Evolutionary conservation across 2,888 invertebrate species (phyloP), one percentile per base, ranked within the genome.

Genomic region (Cloeon dipterum): DNA sequence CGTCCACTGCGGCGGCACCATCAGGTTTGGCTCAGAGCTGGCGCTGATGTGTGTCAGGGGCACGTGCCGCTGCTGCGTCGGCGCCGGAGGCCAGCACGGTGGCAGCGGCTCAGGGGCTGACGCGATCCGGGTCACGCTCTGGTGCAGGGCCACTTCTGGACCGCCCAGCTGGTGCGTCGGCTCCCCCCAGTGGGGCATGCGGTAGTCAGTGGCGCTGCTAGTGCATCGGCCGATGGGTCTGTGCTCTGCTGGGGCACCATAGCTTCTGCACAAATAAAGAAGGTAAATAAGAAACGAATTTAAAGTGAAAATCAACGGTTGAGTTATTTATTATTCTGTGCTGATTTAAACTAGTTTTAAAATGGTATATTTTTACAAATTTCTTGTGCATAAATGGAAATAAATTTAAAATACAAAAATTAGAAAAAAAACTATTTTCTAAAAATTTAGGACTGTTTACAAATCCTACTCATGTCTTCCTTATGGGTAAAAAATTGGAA

Each of bases 111-210:
- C 48, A 5, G 75, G 75, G 1, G 76, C 77, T 2, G 78, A 78
- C 2, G 74, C 74, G 32, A 77, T 78, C 36, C 79, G 62, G 3
- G 72, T 70, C 10, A 76, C 75, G 44, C 69, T 63, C 46, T 69
- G 58, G 46, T 67, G 67, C 38, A 48, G 47, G 3, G 43, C 17
- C 11, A 13, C n/a, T n/a, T 16, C 18, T 29, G 29, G 13, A 11
- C 29, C 13, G 11, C 13, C 13, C 8, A 8, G 11, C 23, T 23
- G 23, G 23, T 23, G 23, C n/a, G n/a, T n/a, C n/a, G n/a, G n/a
- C n/a, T n/a, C n/a, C n/a, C n/a, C n/a, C 11, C 11, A 11, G 8
- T 11, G 7, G 8, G 23, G 23, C 7, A 14, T n/a, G 5, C 29
- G n/a, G n/a, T 29, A 29, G 5, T 29, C 29, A 11, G 23, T 23